Percentiles rank a stretch among this genome's conserved stretches.
These are phyloP conservation scores for Eupithecia pulchellata DNA, from an alignment of 2,888 invertebrate genomes.

Conservation along the genomic window DNA sequence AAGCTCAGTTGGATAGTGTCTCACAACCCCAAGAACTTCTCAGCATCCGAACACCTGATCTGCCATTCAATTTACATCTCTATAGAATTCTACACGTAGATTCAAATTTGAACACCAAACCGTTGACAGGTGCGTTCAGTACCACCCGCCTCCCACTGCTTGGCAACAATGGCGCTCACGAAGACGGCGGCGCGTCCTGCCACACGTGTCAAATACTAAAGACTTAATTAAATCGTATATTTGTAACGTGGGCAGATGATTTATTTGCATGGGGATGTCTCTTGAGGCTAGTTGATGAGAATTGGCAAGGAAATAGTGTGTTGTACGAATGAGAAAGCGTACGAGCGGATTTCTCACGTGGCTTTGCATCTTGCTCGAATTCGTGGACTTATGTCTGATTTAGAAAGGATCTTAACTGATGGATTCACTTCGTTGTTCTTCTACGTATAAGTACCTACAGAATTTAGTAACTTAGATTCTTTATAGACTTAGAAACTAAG, in stretches of 20 bases:
- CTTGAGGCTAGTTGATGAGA: conserved; percentile 48
- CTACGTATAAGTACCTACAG: neutral
- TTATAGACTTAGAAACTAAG: too few species aligned
- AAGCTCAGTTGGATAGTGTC: neutral
- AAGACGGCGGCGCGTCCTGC: conserved; percentile 76
- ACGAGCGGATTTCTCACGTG: conserved; percentile 45
- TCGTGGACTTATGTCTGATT: neutral
- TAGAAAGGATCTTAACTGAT: neutral
- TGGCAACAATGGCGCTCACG: conserved; percentile 47
- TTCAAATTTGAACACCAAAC: conserved; percentile 53
- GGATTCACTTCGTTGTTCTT: neutral
- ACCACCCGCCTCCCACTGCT: conserved; percentile 79
- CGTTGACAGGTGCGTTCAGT: conserved; percentile 78
- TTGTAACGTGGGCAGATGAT: conserved; percentile 75
- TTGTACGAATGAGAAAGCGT: conserved; percentile 48
- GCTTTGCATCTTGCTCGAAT: neutral
- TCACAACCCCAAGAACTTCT: neutral
- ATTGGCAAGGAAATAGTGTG: conserved; percentile 25
- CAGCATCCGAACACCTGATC: conserved; percentile 26
- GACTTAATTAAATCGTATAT: conserved; percentile 81
- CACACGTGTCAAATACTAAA: conserved; percentile 75
- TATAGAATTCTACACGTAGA: conserved; percentile 33
- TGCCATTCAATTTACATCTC: conserved; percentile 43
- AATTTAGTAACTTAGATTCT: too few species aligned
- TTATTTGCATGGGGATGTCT: conserved; percentile 60